Percentiles rank a stretch among this genome's conserved stretches.
Conservation (phyloP, 2,888 invertebrate species). For the Polyploca ridens region DNA sequence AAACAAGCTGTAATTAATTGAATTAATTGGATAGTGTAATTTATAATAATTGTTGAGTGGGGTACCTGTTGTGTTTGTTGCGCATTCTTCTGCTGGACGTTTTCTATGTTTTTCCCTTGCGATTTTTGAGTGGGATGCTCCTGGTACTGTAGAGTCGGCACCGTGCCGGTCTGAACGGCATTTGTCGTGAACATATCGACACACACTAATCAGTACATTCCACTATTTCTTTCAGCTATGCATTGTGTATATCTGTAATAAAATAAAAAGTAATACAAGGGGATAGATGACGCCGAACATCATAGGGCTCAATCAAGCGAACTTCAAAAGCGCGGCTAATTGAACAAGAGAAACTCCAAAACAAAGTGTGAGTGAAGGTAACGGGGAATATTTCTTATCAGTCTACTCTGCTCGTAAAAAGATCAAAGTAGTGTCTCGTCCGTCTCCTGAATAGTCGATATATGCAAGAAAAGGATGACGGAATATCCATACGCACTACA, state of each 20-base stretch:
- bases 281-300: slow-evolving; percentile 30
- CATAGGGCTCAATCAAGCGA: slow-evolving; percentile 16
- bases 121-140: slow-evolving; percentile 86
- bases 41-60: neutral
- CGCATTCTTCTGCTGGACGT: slow-evolving; percentile 85
- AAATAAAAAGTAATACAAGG: slow-evolving; percentile 33
- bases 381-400: slow-evolving; percentile 81
- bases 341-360: slow-evolving; percentile 71
- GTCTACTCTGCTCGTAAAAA: slow-evolving; percentile 80
- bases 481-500: slow-evolving; percentile 76
- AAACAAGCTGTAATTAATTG: neutral
- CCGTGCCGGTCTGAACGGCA: slow-evolving; percentile 85
- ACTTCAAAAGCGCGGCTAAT: slow-evolving; percentile 75
- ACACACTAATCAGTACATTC: slow-evolving; percentile 43
- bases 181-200: slow-evolving; percentile 84
- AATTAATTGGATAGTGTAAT: no score
- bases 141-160: slow-evolving; percentile 88
- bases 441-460: slow-evolving; percentile 80
- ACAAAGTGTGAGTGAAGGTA: slow-evolving; percentile 76
- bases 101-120: slow-evolving; percentile 85
- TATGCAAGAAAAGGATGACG: slow-evolving; percentile 85
- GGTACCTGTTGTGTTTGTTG: slow-evolving; percentile 70
- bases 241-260: slow-evolving; percentile 44
- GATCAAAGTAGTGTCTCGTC: slow-evolving; percentile 70
- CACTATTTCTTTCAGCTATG: slow-evolving; percentile 60